Base-by-base conservation (phyloP, 2,888 invertebrate species). In the Deilephila porcellus region DNA sequence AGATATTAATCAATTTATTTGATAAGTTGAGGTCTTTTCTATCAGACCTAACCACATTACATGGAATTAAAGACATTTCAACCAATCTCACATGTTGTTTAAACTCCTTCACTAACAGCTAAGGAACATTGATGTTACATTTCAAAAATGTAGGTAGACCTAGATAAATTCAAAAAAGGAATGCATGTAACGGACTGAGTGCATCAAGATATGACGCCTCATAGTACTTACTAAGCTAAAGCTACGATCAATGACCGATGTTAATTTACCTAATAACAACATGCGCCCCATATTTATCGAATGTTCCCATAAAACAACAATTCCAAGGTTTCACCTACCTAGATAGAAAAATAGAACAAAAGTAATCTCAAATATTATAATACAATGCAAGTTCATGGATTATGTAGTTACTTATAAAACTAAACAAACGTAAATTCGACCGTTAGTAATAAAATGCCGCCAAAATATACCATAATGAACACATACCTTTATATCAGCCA, bases 401-500 rank as follows among this genome's bases (percentile, higher is more conserved):
- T n/a, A 14, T 52, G 1, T 20, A 11, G 5, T 53, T 70, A 17
- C 52, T 11, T 37, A 45, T 60, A 34, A 60, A 60, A 29, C 52
- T 82, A 86, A 85, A 80, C 82, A 84, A 67, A 77, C 77, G 81
- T 62, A 81, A 83, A 77, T 86, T 85, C 83, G 88, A 89, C 93
- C 93, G 94, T 93, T 93, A 90, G 72, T 77, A 81, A 88, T 87
- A 88, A 93, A 94, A 93, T 93, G 92, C 94, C 94, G 94, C 94
- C 93, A 94, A 93, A 88, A 67, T 52, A 52, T 67, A 52, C 1
- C 80, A 81, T 45, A 74, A 70, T 78, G 73, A 76, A 78, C 75
- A 74, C 90, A 91, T 85, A 95, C 95, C 93, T 94, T 94, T 88
- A 95, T 94, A 94, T 95, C 95, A 92, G 95, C 94, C 95, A 95